A percentile compares a stretch with the other conserved stretches of the same genome.
Evolutionary conservation across 2,797 vertebrate genomes (phyloP).

Genomic region (Gymnothorax reevesii): DNA sequence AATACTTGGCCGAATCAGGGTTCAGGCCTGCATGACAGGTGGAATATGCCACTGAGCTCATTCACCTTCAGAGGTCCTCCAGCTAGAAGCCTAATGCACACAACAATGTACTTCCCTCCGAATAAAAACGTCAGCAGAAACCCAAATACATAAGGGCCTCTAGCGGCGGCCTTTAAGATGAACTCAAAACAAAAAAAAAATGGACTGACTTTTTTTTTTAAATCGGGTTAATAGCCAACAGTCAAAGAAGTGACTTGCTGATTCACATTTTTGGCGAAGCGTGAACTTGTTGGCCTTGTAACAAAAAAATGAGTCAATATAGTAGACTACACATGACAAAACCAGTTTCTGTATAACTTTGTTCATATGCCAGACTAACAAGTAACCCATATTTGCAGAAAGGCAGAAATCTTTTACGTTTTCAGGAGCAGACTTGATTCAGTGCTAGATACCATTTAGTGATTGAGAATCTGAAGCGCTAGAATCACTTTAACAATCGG

Average conservation of each 20-base stretch:
- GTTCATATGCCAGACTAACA: too few species aligned
- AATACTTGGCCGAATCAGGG: neutral
- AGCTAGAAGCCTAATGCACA: neutral
- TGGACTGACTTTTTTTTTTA: neutral
- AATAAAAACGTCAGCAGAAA: neutral
- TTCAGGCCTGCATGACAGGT: neutral
- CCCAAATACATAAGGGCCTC: neutral
- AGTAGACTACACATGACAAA: too few species aligned
- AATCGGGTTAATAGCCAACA: neutral
- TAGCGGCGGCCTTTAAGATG: neutral
- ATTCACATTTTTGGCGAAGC: neutral
- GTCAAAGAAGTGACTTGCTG: neutral
- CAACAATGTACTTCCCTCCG: neutral
- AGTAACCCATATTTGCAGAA: too few species aligned
- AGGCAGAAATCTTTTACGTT: too few species aligned
- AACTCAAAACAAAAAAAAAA: neutral
- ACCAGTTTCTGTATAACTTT: too few species aligned
- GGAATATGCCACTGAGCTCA: neutral
- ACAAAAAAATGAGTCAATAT: too few species aligned
- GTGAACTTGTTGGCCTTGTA: too few species aligned
- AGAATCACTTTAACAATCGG: too few species aligned
- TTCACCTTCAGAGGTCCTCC: slow-evolving; percentile 6
- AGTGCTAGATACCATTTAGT: too few species aligned
- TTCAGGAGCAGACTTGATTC: too few species aligned
- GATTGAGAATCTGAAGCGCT: too few species aligned